Base-by-base conservation (phyloP, 2,888 invertebrate species). In the Thalpophila matura region DNA sequence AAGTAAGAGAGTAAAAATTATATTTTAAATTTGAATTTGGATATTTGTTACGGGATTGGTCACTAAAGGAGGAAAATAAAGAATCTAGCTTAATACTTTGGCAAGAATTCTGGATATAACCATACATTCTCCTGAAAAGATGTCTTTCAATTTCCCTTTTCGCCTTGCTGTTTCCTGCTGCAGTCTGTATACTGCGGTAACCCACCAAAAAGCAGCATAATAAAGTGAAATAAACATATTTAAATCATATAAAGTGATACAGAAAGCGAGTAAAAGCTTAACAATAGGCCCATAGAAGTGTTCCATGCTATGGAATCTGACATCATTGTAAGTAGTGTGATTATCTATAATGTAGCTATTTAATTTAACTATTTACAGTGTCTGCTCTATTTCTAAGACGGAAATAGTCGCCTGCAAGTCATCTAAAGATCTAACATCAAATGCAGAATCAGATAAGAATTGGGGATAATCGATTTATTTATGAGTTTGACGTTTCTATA, bases 61-160 rank as follows among this genome's bases (percentile, higher is more conserved):
- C 80, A 85, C 84, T 86, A 86, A 82, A 86, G 83, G 83, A 84
- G 85, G 73, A 85, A 87, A 88, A 85, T 77, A 83, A 88, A 89
- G 68, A 83, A 84, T 86, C 94, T 94, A 94, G 94, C 94, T 88
- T 82, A 89, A 90, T 92, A 94, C 91, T 88, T 89, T 90, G 89
- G 88, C 89, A 92, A 91, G 84, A 91, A 91, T 89, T 92, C 87
- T 89, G 89, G 86, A 87, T 86, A 83, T 95, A 96, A 96, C 96
- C 96, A 97, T 97, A 96, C 97, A 97, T 96, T 97, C 97, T 92
- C 97, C 96, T 91, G 97, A 96, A 96, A 97, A 97, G 95, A 97
- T 97, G 96, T 97, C 97, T 96, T 97, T 97, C 95, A 97, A 96
- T 96, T 97, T 97, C 94, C 97, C 97, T 96, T 97, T 97, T 96